phyloP scores from a whole-genome alignment of 1,140 invertebrate species.

The Drosophila kikkawai region DNA sequence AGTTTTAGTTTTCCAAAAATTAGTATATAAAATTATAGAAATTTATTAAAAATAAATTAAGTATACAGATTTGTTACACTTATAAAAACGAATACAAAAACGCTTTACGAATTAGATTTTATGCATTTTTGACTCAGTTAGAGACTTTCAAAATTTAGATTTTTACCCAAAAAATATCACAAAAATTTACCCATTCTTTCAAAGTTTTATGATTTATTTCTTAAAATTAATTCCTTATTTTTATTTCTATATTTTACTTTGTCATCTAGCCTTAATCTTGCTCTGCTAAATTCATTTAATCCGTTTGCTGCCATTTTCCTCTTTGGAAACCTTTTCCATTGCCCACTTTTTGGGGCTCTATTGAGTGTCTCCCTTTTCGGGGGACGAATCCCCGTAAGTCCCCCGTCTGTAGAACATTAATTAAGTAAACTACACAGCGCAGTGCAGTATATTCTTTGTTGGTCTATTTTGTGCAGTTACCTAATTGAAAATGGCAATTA shows the following conservation, averaged over 20 bases:
- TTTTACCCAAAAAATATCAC: no score
- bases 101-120: no score
- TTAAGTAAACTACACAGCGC: constrained; percentile 46
- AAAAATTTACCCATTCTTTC: no score
- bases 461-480: constrained; percentile 41
- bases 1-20: no score
- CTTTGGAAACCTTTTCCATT: constrained; percentile 18
- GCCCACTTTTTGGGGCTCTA: constrained; percentile 28
- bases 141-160: no score
- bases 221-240: neutral
- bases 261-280: neutral
- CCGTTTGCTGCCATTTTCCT: constrained; percentile 15
- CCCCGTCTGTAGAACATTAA: constrained; percentile 29
- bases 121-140: no score
- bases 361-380: constrained; percentile 8
- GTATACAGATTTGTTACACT: no score
- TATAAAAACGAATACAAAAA: no score
- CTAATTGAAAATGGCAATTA: constrained; percentile 81
- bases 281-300: constrained; percentile 9
- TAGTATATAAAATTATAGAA: no score
- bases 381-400: constrained; percentile 13
- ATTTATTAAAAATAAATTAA: no score
- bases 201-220: no score
- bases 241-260: neutral
- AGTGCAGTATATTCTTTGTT: constrained; percentile 40